phyloP scores from a whole-genome alignment of 2,797 vertebrate genomes.

The Urosaurus nigricauda region DNA sequence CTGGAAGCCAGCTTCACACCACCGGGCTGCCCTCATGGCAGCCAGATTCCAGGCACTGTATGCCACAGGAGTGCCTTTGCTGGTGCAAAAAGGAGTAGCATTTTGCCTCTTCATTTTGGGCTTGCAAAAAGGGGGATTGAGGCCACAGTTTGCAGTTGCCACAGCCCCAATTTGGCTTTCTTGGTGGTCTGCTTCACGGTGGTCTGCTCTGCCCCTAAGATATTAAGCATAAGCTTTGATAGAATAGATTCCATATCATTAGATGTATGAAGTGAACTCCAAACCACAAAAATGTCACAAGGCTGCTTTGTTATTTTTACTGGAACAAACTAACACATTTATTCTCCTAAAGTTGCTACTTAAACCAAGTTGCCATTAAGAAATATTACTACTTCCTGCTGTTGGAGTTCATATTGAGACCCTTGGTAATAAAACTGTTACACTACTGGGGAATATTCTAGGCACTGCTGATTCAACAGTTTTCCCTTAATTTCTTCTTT shows the following conservation, averaged over 20 bases:
- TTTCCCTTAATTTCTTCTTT: neutral
- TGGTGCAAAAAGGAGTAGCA: too few relatives aligned
- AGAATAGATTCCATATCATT: neutral
- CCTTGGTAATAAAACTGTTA: conserved; percentile 5
- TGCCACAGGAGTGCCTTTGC: too few relatives aligned
- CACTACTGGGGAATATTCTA: fast-evolving
- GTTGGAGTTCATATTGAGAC: neutral
- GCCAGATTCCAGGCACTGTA: too few relatives aligned
- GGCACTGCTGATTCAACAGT: fast-evolving
- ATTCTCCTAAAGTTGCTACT: neutral
- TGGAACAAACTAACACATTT: neutral
- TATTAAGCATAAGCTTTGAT: neutral
- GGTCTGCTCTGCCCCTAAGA: neutral
- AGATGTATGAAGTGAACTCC: neutral
- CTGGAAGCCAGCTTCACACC: too few relatives aligned
- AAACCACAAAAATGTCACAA: neutral
- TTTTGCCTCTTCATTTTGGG: too few relatives aligned
- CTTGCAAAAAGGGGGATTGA: too few relatives aligned
- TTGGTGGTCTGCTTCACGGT: too few relatives aligned
- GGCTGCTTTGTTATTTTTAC: neutral
- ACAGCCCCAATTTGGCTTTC: too few relatives aligned
- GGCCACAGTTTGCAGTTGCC: too few relatives aligned
- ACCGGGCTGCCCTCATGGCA: too few relatives aligned
- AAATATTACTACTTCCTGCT: neutral
- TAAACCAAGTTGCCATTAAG: neutral